Base-by-base conservation (phyloP, 2,888 invertebrate species). In the Hedya salicella region DNA sequence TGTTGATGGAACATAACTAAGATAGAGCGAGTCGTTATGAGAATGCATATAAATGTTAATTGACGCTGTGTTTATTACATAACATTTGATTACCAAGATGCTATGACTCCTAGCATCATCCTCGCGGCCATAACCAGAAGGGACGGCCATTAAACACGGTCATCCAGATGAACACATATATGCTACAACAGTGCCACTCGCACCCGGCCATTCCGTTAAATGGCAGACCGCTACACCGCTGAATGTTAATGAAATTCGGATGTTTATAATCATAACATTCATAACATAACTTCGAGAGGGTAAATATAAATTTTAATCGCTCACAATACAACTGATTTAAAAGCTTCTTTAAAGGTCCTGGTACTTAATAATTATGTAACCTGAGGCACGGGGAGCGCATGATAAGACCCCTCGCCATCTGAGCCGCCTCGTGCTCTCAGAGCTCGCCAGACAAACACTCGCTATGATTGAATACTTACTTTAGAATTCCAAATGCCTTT, bases 141-240 rank as follows among this genome's bases (percentile, higher is more conserved):
- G 66, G 60, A 13, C 40, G 21, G 30, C 52, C 48, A 39, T 66
- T 61, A 61, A n/a, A 66, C 60, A 66, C 30, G 48, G 30, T 6
- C 42, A 54, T 48, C 48, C 48, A 49, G 61, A 66, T 66, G 48
- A 66, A 40, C 39, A 54, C 60, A 61, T 60, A 42, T 54, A 60
- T 54, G 60, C 30, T 52, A 39, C 59, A 60, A 61, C 60, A 40
- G 40, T 40, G 9, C 48, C 42, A 42, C 40, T 48, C 54, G 14
- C 53, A 19, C 59, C 32, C 36, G 49, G 32, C 40, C 63, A 40
- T 64, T 57, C 17, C 53, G 53, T 39, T 42, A 54, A 60, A 66
- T 49, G 54, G 48, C 48, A 13, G 59, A 32, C 6, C 42, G 30
- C 40, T 16, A 57, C 50, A 16, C 21, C 50, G 48, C 25, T 17